Evolutionary conservation across 1,140 invertebrate species (phyloP).

Genomic region (Drosophila simulans): DNA sequence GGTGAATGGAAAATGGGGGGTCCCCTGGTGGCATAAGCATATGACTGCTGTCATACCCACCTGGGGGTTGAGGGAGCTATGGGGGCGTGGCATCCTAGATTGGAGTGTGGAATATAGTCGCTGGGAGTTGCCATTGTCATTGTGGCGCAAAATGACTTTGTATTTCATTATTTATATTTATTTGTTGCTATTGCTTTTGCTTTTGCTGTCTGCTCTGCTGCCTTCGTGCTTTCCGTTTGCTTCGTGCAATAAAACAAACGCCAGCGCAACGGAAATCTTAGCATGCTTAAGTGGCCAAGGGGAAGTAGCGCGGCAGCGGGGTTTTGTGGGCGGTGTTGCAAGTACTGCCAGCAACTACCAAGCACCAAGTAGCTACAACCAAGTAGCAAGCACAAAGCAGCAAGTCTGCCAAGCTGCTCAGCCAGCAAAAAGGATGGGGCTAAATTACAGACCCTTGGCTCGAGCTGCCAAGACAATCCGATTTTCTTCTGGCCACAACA

Average conservation of each 20-base stretch:
- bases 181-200: conserved; percentile 41
- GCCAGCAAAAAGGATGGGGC: not conserved
- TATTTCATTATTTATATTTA: conserved; percentile 80
- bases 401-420: not conserved
- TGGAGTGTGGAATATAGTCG: conserved; percentile 9
- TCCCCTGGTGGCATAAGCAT: conserved; percentile 17
- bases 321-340: conserved; percentile 14
- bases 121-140: conserved; percentile 60
- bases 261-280: conserved; percentile 70
- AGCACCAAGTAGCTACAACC: not conserved
- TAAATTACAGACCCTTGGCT: conserved; percentile 5
- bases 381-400: not conserved
- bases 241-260: conserved; percentile 55
- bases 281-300: conserved; percentile 68
- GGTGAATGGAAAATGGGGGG: not conserved
- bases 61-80: not conserved
- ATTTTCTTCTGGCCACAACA: conserved; percentile 15
- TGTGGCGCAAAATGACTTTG: conserved; percentile 65
- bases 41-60: conserved; percentile 16
- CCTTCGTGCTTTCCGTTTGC: conserved; percentile 1
- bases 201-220: not conserved
- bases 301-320: not conserved
- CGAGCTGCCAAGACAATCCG: conserved; percentile 23
- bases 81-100: conserved; percentile 1
- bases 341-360: conserved; percentile 39